These are phyloP conservation scores for Xanthorhoe spadicearia DNA, from an alignment of 2,888 invertebrate species.

Conservation along the genomic window DNA sequence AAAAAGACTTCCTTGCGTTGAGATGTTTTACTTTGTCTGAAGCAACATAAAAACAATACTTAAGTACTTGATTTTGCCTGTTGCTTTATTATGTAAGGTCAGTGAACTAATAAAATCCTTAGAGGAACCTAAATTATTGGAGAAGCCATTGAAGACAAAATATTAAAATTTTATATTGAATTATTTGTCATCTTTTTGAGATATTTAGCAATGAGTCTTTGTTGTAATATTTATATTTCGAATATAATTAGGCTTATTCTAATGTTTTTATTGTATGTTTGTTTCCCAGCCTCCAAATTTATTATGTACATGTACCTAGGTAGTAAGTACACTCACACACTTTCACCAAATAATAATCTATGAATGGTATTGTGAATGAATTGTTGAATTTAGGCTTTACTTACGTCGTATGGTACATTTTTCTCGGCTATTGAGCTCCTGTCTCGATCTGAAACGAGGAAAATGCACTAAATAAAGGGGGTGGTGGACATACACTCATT, in stretches of 20 bases:
- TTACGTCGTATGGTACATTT: slow-evolving; percentile 86
- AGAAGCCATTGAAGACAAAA: no score
- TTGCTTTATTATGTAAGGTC: no score
- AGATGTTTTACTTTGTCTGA: no score
- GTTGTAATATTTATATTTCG: no score
- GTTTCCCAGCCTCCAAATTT: slow-evolving; percentile 1
- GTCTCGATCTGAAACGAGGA: slow-evolving; percentile 83
- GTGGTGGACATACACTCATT: slow-evolving; percentile 51
- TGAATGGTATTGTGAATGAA: slow-evolving; percentile 17
- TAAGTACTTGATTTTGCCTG: no score
- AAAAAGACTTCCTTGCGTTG: no score
- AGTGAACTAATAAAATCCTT: no score
- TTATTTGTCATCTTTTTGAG: no score
- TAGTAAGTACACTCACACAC: neutral
- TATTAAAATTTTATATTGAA: no score
- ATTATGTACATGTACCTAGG: slow-evolving; percentile 3
- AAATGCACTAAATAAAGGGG: slow-evolving; percentile 58
- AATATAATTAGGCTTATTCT: neutral
- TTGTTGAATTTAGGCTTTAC: slow-evolving; percentile 62
- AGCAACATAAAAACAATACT: no score
- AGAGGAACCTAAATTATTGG: no score
- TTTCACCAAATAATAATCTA: slow-evolving; percentile 23
- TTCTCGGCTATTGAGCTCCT: slow-evolving; percentile 85
- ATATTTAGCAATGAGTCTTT: no score
- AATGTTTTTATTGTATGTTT: neutral